These are phyloP conservation scores for western clawed frog (Xenopus tropicalis) DNA, from an alignment of 2,113 vertebrate genomes.

Conservation along the genomic window UCB_Xtro_10.0 CM004452.2:33143501-33144000, in stretches of 20 bases:
- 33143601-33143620: no score
- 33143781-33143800: conserved; percentile 40
- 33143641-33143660: no score
- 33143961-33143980: not conserved
- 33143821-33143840: conserved; percentile 22
- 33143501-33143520: no score
- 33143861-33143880: conserved; percentile 4
- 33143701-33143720: no score
- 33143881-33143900: conserved; percentile 24
- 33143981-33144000: not conserved
- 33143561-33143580: no score
- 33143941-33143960: not conserved
- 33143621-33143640: no score
- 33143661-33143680: no score
- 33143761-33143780: conserved; percentile 10
- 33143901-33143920: conserved; percentile 16
- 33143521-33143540: no score
- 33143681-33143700: no score
- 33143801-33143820: not conserved
- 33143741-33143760: not conserved
- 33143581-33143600: no score
- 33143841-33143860: conserved; percentile 40
- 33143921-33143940: conserved; percentile 7
- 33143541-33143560: no score
- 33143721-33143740: not conserved